Base-by-base conservation (phyloP, 2,797 vertebrate species). In the Peromyscus aztecus region DNA sequence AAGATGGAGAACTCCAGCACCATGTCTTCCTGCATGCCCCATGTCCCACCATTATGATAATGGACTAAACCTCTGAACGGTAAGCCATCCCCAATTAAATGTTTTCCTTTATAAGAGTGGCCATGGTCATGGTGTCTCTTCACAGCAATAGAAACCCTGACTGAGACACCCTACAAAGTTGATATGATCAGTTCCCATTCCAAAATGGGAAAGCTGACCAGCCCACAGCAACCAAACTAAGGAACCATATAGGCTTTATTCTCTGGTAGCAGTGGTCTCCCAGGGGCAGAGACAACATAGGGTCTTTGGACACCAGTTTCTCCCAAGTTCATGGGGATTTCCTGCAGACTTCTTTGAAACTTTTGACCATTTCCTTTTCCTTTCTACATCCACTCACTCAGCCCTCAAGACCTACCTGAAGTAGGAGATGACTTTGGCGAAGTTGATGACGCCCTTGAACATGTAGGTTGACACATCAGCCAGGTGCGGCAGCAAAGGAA, bases 371-470 rank as follows among this genome's bases (percentile, higher is more conserved):
- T 49, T 76, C 29, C 69, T 61, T 61, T 57, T 91, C 86, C 83
- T 84, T 89, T 24, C 94, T 71, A 57, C 19, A 61, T 57, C 40
- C 4, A 0, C 4, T n/a, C 52, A 21, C 71, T 37, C 61, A 17
- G n/a, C 52, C 77, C 52, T 69, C 23, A 4, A 9, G 31, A 57
- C 95, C 86, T 96, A 99, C 99, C 98, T 98, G 96, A 99, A 99
- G 0, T 89, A 91, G 0, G 99, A 98, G 78, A 98, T 98, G 73
- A 98, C 98, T 95, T 99, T 98, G 96, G 99, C 98, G 4, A 99
- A 99, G 16, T 97, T 96, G 97, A 99, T 99, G 94, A 99, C 96
- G 91, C 98, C 98, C 91, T 98, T 98, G 96, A 99, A 98, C 98
- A 99, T 98, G 95, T 98, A 98, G 49, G 99, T 99, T 95, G 98